Conservation (phyloP, 2,113 vertebrate species). For the Myanophis thanlyinensis region DNA sequence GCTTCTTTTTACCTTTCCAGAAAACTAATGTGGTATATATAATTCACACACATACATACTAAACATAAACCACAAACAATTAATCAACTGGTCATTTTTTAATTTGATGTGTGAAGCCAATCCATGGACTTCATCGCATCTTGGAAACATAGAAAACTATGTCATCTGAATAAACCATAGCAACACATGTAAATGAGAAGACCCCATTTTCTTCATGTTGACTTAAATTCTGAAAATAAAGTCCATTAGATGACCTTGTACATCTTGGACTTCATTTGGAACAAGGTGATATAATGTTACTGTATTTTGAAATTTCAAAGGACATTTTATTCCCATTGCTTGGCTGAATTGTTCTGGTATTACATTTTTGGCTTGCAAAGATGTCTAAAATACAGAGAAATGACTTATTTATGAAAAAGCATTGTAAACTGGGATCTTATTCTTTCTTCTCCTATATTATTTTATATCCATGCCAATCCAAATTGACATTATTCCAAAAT, state of each 20-base stretch:
- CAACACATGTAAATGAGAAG: not conserved
- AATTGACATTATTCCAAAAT: not conserved
- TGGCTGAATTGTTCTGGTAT: slow-evolving; percentile 39
- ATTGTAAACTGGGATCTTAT: slow-evolving; percentile 50
- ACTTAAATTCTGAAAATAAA: not conserved
- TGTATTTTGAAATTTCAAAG: slow-evolving; percentile 6
- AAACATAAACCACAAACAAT: not conserved
- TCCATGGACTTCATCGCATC: not conserved
- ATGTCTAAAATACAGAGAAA: slow-evolving; percentile 47
- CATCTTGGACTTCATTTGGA: not conserved
- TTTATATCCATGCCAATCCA: slow-evolving; percentile 37
- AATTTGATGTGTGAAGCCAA: not conserved
- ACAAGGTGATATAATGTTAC: accelerated
- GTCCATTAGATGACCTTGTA: not conserved
- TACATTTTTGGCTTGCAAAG: slow-evolving; percentile 50
- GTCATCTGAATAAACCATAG: not conserved
- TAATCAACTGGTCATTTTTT: not conserved
- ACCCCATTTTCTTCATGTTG: not conserved
- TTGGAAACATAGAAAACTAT: not conserved
- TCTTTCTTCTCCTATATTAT: slow-evolving; percentile 45
- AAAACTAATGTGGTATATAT: not conserved
- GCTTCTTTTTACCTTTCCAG: not conserved
- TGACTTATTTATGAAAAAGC: slow-evolving; percentile 58
- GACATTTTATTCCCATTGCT: slow-evolving; percentile 32
- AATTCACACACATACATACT: not conserved